Evolutionary conservation across 2,113 vertebrate genomes (phyloP).

Genomic region (Microcebus murinus): DNA sequence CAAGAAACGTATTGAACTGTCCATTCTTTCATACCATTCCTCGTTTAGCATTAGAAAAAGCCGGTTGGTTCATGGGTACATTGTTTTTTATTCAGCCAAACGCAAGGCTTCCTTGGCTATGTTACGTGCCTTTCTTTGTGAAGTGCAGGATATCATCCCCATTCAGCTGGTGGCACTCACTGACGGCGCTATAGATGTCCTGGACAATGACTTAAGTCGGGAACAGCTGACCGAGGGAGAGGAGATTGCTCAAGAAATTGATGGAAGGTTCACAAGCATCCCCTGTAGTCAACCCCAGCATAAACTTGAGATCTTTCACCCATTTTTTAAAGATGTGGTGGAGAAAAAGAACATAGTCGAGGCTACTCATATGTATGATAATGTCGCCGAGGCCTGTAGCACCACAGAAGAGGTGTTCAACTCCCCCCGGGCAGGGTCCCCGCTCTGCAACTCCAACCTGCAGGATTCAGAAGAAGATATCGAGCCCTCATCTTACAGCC

Average conservation of each 20-base stretch:
- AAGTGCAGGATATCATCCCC: slow-evolving; percentile 97
- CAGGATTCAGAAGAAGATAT: slow-evolving; percentile 95
- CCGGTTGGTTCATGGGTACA: slow-evolving; percentile 94
- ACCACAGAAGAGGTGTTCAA: slow-evolving; percentile 91
- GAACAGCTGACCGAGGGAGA: slow-evolving; percentile 95
- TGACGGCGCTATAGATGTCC: slow-evolving; percentile 88
- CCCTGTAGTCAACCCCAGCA: slow-evolving; percentile 90
- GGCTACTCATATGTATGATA: slow-evolving; percentile 96
- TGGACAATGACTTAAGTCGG: slow-evolving; percentile 90
- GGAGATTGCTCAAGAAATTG: slow-evolving; percentile 96
- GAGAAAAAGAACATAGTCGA: slow-evolving; percentile 95
- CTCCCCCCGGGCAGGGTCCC: slow-evolving; percentile 94
- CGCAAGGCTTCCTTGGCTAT: slow-evolving; percentile 95
- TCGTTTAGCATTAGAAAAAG: slow-evolving; percentile 94
- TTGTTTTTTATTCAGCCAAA: slow-evolving; percentile 94
- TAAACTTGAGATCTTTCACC: slow-evolving; percentile 93
- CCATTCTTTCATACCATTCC: slow-evolving; percentile 95
- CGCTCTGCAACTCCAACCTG: slow-evolving; percentile 91
- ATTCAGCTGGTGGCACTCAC: slow-evolving; percentile 94
- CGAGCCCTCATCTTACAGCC: slow-evolving; percentile 87
- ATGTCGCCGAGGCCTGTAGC: slow-evolving; percentile 93
- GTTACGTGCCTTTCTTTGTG: slow-evolving; percentile 95
- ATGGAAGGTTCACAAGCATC: slow-evolving; percentile 90
- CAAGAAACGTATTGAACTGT: slow-evolving; percentile 91
- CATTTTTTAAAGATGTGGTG: slow-evolving; percentile 93